These are phyloP conservation scores for Varanus komodoensis DNA, from an alignment of 2,113 vertebrate genomes.

Conservation along the genomic window DNA sequence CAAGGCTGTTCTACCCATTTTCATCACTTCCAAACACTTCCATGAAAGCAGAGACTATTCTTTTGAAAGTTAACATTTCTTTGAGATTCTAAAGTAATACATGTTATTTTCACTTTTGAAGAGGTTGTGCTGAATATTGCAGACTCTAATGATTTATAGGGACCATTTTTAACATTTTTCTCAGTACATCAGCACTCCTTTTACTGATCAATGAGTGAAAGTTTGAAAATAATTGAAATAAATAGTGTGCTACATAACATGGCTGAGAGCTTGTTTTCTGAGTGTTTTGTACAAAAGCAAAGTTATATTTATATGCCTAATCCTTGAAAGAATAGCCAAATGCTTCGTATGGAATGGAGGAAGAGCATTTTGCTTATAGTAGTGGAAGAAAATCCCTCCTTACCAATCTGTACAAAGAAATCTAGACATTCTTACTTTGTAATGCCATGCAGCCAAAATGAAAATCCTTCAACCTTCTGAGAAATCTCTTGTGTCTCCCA, in stretches of 20 bases:
- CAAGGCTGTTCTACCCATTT: neutral
- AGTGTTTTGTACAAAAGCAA: slow-evolving; percentile 4
- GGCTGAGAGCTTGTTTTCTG: neutral
- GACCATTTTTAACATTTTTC: slow-evolving; percentile 48
- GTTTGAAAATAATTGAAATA: slow-evolving; percentile 61
- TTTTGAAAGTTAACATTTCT: slow-evolving; percentile 43
- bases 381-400: neutral
- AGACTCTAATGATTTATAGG: slow-evolving; percentile 32
- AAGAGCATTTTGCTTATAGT: neutral
- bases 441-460: too few species aligned
- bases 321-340: neutral
- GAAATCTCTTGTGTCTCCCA: neutral
- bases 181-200: slow-evolving; percentile 51
- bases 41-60: neutral
- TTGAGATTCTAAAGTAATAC: slow-evolving; percentile 6
- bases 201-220: slow-evolving; percentile 31
- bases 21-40: slow-evolving; percentile 40
- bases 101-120: neutral
- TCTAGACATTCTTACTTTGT: neutral
- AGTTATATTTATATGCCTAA: neutral
- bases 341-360: neutral
- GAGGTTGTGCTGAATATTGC: slow-evolving; percentile 21
- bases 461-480: neutral
- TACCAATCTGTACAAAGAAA: neutral
- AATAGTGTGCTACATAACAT: slow-evolving; percentile 42